Evolutionary conservation across 2,888 invertebrate species (phyloP).

Genomic region (Trissolcus brochymenae): DNA sequence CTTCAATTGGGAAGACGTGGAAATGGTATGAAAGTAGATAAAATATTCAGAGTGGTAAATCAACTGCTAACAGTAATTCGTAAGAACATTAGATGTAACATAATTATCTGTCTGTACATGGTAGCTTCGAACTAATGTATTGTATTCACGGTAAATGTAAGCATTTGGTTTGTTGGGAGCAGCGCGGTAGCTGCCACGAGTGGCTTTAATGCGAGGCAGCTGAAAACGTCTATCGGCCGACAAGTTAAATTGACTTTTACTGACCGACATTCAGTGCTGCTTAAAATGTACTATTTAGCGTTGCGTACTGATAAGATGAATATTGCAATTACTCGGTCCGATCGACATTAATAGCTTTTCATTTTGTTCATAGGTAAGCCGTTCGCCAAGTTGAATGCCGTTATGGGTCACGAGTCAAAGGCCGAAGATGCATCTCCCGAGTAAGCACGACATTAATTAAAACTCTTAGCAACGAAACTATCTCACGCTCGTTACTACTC

Average conservation of each 20-base stretch:
- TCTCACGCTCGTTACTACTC: constrained; percentile 62
- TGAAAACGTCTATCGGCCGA: constrained; percentile 45
- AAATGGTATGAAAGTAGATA: not conserved
- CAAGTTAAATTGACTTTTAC: constrained; percentile 51
- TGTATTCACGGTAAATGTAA: constrained; percentile 26
- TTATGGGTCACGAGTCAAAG: constrained; percentile 64
- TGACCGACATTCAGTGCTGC: constrained; percentile 45
- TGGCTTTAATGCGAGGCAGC: constrained; percentile 35
- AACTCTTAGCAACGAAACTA: constrained; percentile 62
- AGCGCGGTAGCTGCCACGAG: constrained; percentile 35
- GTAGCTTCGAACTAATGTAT: constrained; percentile 27
- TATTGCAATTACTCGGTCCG: constrained; percentile 57
- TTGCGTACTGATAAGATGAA: constrained; percentile 57
- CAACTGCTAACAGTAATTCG: constrained; percentile 24
- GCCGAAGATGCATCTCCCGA: constrained; percentile 65
- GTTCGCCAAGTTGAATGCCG: constrained; percentile 60
- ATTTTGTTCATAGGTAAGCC: constrained; percentile 61
- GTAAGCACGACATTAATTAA: constrained; percentile 64
- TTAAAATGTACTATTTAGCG: constrained; percentile 48
- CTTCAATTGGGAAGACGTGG: not conserved
- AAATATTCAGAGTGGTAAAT: constrained; percentile 16
- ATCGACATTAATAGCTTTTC: constrained; percentile 63
- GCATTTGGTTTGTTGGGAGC: constrained; percentile 29
- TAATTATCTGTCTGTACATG: constrained; percentile 29
- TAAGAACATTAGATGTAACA: constrained; percentile 34